phyloP scores from a whole-genome alignment of 2,113 vertebrate genomes.

The Sitta europaea region DNA sequence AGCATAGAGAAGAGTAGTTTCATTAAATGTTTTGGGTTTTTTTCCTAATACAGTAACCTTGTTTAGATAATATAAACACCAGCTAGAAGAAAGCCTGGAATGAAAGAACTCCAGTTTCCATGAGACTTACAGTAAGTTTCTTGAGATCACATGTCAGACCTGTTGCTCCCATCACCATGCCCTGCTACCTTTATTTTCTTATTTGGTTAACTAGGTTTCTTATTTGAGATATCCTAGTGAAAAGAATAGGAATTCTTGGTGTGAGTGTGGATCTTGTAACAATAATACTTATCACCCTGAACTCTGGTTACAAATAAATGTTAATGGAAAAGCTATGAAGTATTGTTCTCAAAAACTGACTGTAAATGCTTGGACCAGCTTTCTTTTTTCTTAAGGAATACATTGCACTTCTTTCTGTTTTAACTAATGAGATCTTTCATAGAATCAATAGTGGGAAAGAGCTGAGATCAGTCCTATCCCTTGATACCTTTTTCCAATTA shows the following conservation, averaged over 20 bases:
- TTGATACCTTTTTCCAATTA: conserved; percentile 17
- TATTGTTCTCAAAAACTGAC: neutral
- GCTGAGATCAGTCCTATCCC: neutral
- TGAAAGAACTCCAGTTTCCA: neutral
- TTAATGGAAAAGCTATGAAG: neutral
- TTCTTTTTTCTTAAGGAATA: neutral
- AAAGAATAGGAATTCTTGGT: neutral
- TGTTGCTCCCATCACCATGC: neutral
- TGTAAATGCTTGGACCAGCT: neutral
- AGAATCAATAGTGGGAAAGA: conserved; percentile 9
- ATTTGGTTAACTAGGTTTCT: neutral
- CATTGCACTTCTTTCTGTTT: neutral
- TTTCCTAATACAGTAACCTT: neutral
- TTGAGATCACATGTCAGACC: neutral
- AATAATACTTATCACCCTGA: neutral
- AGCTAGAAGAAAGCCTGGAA: neutral
- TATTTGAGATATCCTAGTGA: neutral
- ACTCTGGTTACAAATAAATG: neutral
- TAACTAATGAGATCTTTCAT: conserved; percentile 4
- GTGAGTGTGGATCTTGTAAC: neutral
- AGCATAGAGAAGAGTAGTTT: neutral
- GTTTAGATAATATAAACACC: neutral
- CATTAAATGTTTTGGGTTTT: neutral
- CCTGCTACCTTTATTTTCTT: neutral
- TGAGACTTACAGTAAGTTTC: neutral